Conservation (phyloP, 2,113 vertebrate genomes). For the Epinephelus cyanopodus region DNA sequence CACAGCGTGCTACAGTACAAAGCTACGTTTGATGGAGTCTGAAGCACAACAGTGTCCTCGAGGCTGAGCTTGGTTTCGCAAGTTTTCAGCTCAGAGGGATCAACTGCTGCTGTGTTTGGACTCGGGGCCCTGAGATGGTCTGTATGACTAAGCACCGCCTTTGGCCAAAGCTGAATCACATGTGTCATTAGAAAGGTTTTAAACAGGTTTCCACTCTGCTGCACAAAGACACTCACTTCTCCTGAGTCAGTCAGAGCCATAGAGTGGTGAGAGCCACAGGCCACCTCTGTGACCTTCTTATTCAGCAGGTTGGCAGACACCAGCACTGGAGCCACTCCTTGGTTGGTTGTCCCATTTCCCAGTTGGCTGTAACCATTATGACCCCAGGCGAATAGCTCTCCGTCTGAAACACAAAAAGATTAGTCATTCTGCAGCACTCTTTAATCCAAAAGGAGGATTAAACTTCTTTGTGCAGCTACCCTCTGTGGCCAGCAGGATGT, state of each 20-base stretch:
- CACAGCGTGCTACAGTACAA: neutral
- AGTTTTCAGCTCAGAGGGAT: conserved; percentile 41
- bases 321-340: conserved; percentile 91
- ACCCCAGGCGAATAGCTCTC: conserved; percentile 96
- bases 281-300: conserved; percentile 93
- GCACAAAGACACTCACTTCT: conserved; percentile 87
- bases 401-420: conserved; percentile 84
- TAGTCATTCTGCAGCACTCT: conserved; percentile 2
- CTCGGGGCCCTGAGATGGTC: neutral
- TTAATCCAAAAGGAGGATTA: conserved; percentile 23
- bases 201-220: neutral
- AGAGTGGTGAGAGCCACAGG: conserved; percentile 98
- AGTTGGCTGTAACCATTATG: conserved; percentile 98
- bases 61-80: conserved; percentile 8
- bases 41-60: conserved; percentile 36
- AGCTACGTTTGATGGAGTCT: neutral
- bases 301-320: conserved; percentile 92
- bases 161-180: conserved; percentile 40
- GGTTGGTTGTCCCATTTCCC: conserved; percentile 95
- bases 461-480: conserved; percentile 81
- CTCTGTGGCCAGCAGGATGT: conserved; percentile 93
- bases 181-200: conserved; percentile 16
- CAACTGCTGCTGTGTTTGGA: conserved; percentile 20
- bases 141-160: neutral
- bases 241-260: conserved; percentile 93